Evolutionary conservation across 2,888 invertebrate genomes (phyloP), one percentile per base, ranked within the genome.

Genomic region (Galerucella calmariensis): DNA sequence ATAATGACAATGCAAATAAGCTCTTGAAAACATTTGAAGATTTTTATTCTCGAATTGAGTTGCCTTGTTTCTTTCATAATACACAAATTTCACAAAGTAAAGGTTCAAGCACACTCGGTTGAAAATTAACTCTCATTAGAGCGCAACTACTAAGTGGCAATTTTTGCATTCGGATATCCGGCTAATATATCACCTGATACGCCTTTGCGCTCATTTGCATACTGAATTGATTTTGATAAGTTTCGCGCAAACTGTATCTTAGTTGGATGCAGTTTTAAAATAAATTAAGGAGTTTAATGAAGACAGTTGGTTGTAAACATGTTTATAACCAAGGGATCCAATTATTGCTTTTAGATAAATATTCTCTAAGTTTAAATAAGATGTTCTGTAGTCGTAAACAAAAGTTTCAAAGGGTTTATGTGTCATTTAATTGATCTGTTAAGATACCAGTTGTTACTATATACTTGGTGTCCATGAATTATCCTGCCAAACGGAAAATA

Each of bases 131-230:
- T 16, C 8, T 56, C 16, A 16, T 51, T 14, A 51, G 51, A 51
- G 51, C 51, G 6, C 9, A 41, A 9, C 8, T 41, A 41, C 35
- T 41, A n/a, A 51, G 51, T 51, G 3, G 48, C 12, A 12, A 48
- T 12, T 48, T 48, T 51, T n/a, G 51, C 51, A 51, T 8, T 56
- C 9, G 16, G 10, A 56, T 48, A 56, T 56, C 20, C 20, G 16
- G 10, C 16, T 16, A 9, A 56, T 56, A 16, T 56, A 20, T 20
- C 2, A 10, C 20, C 1, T 35, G 35, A n/a, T 41, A 62, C 62
- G 62, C 41, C 62, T 62, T 41, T 62, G 62, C 1, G 41, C 16
- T 62, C 12, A 62, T 62, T 62, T 62, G 41, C 35, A 62, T 62
- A 62, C 41, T 9, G 41, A 62, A 62, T 41, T 62, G 35, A 62